Evolutionary conservation across 2,888 invertebrate species (phyloP).

Genomic region (Lochmaea crataegi): DNA sequence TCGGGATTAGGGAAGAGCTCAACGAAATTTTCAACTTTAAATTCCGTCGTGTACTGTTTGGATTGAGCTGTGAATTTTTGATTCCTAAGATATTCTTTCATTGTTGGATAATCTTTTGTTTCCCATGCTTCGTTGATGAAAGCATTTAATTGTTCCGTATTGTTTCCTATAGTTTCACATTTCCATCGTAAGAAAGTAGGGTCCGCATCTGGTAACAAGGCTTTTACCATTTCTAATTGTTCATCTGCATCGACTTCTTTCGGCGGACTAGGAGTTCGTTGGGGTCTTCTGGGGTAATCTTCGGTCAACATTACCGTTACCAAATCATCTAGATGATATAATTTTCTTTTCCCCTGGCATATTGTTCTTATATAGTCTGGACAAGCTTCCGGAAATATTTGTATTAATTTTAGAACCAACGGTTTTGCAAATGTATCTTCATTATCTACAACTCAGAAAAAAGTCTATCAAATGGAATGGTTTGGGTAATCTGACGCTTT

Average conservation of each 20-base stretch:
- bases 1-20: slow-evolving; percentile 65
- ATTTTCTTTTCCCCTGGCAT: slow-evolving; percentile 46
- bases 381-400: slow-evolving; percentile 57
- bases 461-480: too few species aligned
- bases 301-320: slow-evolving; percentile 45
- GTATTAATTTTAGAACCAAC: slow-evolving; percentile 48
- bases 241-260: slow-evolving; percentile 50
- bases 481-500: too few species aligned
- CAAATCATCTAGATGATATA: slow-evolving; percentile 49
- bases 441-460: too few species aligned
- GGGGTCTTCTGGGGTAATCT: slow-evolving; percentile 54
- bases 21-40: slow-evolving; percentile 64
- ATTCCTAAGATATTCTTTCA: slow-evolving; percentile 55
- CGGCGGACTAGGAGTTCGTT: slow-evolving; percentile 28
- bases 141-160: slow-evolving; percentile 47
- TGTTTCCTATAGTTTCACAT: slow-evolving; percentile 46
- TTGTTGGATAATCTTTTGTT: slow-evolving; percentile 53
- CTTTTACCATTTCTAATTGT: slow-evolving; percentile 53
- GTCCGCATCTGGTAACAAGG: slow-evolving; percentile 57
- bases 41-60: slow-evolving; percentile 64
- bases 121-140: slow-evolving; percentile 53
- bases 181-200: slow-evolving; percentile 52
- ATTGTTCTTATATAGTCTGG: slow-evolving; percentile 51
- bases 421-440: too few species aligned
- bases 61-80: slow-evolving; percentile 61